phyloP scores from a whole-genome alignment of 2,888 invertebrate species.

The Protodeltote pygarga region DNA sequence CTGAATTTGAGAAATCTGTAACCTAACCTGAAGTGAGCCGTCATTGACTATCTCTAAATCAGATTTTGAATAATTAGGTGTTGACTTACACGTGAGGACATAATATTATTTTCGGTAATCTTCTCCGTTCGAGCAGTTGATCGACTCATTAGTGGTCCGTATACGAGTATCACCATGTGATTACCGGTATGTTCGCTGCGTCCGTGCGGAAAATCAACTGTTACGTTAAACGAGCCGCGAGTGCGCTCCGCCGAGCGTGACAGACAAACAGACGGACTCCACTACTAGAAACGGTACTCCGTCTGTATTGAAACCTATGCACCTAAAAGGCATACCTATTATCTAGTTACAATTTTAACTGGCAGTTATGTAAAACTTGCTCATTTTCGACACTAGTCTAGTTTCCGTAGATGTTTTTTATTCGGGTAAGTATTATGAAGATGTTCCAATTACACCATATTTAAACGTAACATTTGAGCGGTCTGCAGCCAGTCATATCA shows the following conservation, averaged over 20 bases:
- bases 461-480: no score
- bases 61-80: slow-evolving; percentile 19
- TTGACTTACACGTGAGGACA: slow-evolving; percentile 8
- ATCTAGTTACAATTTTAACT: no score
- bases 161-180: slow-evolving; percentile 25
- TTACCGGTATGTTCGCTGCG: slow-evolving; percentile 35
- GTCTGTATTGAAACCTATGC: neutral
- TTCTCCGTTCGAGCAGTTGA: slow-evolving; percentile 35
- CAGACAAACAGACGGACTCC: no score
- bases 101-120: slow-evolving; percentile 39
- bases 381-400: no score
- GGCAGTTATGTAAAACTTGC: no score
- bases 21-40: slow-evolving; percentile 7
- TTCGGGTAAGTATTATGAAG: no score
- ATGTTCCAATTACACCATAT: no score
- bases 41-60: slow-evolving; percentile 25
- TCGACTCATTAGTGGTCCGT: slow-evolving; percentile 24
- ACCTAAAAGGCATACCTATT: slow-evolving; percentile 1
- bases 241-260: slow-evolving; percentile 2
- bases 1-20: slow-evolving; percentile 12
- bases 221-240: slow-evolving; percentile 22
- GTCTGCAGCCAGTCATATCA: no score
- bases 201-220: slow-evolving; percentile 44
- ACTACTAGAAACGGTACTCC: neutral
- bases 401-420: no score